Conservation (phyloP, 2,888 invertebrate genomes). For the Drosophila peninsularis region DNA sequence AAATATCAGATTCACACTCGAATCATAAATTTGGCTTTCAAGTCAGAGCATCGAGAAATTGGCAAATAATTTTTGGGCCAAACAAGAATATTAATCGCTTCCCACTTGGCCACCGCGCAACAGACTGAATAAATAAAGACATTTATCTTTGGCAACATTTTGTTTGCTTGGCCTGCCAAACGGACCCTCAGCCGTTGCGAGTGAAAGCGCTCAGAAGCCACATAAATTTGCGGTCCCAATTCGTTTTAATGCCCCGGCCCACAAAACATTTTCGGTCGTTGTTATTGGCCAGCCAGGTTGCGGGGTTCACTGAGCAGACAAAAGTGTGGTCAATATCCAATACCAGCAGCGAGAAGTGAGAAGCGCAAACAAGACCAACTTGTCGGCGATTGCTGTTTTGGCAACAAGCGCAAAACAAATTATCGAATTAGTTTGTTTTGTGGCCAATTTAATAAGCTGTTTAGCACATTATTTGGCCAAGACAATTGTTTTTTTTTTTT, state of each 20-base stretch:
- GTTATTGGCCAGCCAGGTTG: constrained; percentile 17
- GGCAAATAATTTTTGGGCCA: neutral
- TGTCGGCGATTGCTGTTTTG: constrained; percentile 42
- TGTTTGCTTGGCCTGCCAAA: constrained; percentile 1
- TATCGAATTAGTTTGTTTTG: constrained; percentile 71
- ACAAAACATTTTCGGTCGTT: constrained; percentile 27
- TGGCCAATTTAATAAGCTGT: constrained; percentile 63
- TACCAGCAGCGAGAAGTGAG: constrained; percentile 3
- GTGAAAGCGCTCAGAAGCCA: constrained; percentile 29
- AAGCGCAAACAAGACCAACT: constrained; percentile 32
- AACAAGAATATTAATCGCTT: constrained; percentile 16
- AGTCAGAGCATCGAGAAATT: neutral
- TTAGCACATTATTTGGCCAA: constrained; percentile 65
- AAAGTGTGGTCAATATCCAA: constrained; percentile 35
- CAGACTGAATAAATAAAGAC: constrained; percentile 18
- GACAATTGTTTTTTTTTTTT: constrained; percentile 50
- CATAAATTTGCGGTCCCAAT: constrained; percentile 70
- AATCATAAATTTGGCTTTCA: neutral
- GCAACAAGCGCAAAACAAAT: constrained; percentile 50
- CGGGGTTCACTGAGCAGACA: constrained; percentile 24
- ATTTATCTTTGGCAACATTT: constrained; percentile 20
- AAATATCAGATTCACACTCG: neutral
- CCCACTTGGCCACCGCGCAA: neutral
- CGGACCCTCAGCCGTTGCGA: constrained; percentile 1
- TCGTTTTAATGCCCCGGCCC: constrained; percentile 59